Evolutionary conservation across 1,140 invertebrate genomes (phyloP), one percentile per base, ranked within the genome.

Genomic region (Aphaenogaster floridana): DNA sequence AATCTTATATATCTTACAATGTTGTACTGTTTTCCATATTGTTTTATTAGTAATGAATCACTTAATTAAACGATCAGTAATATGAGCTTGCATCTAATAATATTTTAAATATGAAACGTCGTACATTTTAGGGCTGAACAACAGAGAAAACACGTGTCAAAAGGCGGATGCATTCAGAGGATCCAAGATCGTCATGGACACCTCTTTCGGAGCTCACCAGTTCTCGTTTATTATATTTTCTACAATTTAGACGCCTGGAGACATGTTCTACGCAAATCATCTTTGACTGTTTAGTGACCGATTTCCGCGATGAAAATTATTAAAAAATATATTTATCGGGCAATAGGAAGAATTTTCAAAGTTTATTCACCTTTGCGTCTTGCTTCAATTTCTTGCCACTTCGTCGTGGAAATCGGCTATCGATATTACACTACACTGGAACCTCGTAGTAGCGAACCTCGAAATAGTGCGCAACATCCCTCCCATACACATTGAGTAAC

Each of bases 51-150:
- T 28, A 21, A 28, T 36, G 15, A 61, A 36, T 76, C 2, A 74
- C 15, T 28, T 2, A 0, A 39, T 63, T 80, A 45, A 80, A n/a
- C 34, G 48, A 42, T 71, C 8, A 54, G 69, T 21, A 61, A 61
- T 5, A 11, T 48, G 6, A 48, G 39, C 3, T 48, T 59, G 15
- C 11, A 34, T 42, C 21, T 39, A 63, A 85, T 48, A 59, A 63
- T 21, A 63, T 59, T 52, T 81, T 64, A 63, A 85, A 85, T 63
- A 39, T 63, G 28, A 36, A 28, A 61, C 8, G 1, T 85, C 50
- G 45, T 86, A 48, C 5, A 57, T 86, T 86, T 66, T 86, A 86
- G 85, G 77, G 85, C 45, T 86, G 85, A 86, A 86, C 17, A 86
- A 78, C n/a, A 79, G 45, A 45, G 76, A 66, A 69, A 57, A 66